phyloP scores from a whole-genome alignment of 2,797 vertebrate species.

The Lagothrix lagotricha region DNA sequence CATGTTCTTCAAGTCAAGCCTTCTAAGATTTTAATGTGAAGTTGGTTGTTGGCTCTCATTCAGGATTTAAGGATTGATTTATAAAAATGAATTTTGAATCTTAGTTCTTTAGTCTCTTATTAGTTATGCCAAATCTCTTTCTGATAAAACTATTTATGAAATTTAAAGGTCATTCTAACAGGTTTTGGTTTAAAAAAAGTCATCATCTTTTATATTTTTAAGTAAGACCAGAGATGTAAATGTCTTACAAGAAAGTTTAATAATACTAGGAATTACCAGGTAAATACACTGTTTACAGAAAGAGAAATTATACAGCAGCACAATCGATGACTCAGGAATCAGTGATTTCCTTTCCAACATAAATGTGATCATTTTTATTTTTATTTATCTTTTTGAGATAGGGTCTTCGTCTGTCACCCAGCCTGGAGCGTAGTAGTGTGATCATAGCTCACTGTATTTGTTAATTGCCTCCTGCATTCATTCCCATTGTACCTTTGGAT shows the following conservation, averaged over 20 bases:
- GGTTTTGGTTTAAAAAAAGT: not conserved
- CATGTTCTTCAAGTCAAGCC: conserved; percentile 37
- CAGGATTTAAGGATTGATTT: conserved; percentile 65
- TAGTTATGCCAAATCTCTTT: conserved; percentile 63
- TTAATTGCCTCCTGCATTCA: not conserved
- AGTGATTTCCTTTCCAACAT: conserved; percentile 31
- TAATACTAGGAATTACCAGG: conserved; percentile 19
- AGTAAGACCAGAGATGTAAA: conserved; percentile 41
- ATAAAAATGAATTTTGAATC: conserved; percentile 67
- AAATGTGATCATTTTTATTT: conserved; percentile 23
- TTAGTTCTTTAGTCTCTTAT: conserved; percentile 41
- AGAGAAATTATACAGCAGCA: not conserved
- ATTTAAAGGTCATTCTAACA: conserved; percentile 55
- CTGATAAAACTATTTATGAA: conserved; percentile 63
- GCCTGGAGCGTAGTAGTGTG: not conserved
- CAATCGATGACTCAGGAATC: conserved; percentile 5
- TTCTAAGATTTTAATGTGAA: conserved; percentile 67
- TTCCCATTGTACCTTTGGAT: not conserved
- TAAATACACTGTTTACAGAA: conserved; percentile 40
- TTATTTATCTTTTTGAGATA: not conserved
- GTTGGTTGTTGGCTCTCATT: conserved; percentile 41
- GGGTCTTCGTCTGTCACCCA: not conserved
- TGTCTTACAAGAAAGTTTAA: conserved; percentile 53
- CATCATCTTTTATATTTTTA: conserved; percentile 35
- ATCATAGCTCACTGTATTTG: not conserved